These are phyloP conservation scores for Otus sunia DNA, from an alignment of 2,113 vertebrate species.

Conservation along the genomic window DNA sequence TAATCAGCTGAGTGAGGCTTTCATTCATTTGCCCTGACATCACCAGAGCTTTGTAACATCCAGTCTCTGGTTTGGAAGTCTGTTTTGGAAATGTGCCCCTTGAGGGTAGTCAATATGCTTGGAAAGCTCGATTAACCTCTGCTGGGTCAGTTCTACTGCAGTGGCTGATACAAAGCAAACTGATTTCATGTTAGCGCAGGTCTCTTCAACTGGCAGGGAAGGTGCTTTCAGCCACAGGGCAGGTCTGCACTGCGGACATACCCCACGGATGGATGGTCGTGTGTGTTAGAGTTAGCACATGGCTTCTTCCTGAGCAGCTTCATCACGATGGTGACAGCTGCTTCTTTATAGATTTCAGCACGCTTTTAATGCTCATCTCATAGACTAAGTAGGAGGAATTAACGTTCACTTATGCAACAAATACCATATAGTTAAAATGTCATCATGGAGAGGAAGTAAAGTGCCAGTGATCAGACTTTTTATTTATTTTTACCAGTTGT, in stretches of 20 bases:
- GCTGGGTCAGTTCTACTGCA: neutral
- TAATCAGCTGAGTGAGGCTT: neutral
- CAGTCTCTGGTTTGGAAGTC: neutral
- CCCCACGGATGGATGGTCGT: accelerated
- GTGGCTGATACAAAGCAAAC: neutral
- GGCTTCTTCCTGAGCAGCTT: neutral
- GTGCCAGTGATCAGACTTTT: neutral
- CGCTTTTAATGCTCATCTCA: neutral
- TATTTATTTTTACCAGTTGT: neutral
- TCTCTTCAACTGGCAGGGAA: neutral
- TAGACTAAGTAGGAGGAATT: neutral
- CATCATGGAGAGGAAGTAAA: neutral
- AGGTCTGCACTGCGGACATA: neutral
- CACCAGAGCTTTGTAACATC: neutral
- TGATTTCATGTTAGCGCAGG: no score
- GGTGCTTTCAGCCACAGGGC: neutral
- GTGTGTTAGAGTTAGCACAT: neutral
- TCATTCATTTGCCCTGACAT: neutral
- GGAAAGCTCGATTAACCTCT: neutral
- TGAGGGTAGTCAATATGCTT: neutral
- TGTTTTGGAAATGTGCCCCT: neutral
- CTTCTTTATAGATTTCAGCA: neutral
- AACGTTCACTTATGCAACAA: neutral
- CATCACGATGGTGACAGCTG: neutral
- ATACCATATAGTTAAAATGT: neutral